Evolutionary conservation across 2,888 invertebrate genomes (phyloP), one percentile per base, ranked within the genome.

Genomic region (Callinectes sapidus): DNA sequence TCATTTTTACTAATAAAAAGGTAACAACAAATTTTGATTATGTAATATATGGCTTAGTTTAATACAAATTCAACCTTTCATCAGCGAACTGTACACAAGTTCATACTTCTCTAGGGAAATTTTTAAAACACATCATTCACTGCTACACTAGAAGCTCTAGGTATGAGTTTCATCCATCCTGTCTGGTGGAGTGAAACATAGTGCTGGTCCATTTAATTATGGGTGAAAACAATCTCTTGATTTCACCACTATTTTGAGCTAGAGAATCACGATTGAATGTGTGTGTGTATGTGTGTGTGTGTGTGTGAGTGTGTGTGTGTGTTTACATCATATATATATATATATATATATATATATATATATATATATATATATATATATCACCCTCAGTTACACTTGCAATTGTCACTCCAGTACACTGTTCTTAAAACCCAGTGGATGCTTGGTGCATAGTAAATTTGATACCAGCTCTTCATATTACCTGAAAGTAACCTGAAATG

Each of bases 91-190:
- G 81, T 81, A 81, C 81, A 81, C 16, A 81, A 35, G 35, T 32
- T 81, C 81, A 81, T 81, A 81, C n/a, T 81, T 35, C 14, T 35
- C 32, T 81, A 81, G 32, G 35, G 35, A 81, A n/a, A 81, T 35
- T 16, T 81, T 81, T 35, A 13, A 35, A 35, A 81, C 32, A 35
- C 35, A 81, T 81, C 81, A 35, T 81, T 81, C 81, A 81, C 81
- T 81, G 81, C 81, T 81, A 81, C 35, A 81, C 81, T 81, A 81
- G 35, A 81, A 81, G 81, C 81, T 81, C 81, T 81, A 81, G 81
- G 81, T 81, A 81, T 35, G 81, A 81, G 32, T 81, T 81, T 81
- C 81, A 32, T 81, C 81, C 32, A 81, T 14, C 81, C 81, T 81
- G 81, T 81, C 14, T 35, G 81, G 81, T 81, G 81, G 35, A 35